phyloP scores from a whole-genome alignment of 2,797 vertebrate genomes.

The Hozukius guyotensis region DNA sequence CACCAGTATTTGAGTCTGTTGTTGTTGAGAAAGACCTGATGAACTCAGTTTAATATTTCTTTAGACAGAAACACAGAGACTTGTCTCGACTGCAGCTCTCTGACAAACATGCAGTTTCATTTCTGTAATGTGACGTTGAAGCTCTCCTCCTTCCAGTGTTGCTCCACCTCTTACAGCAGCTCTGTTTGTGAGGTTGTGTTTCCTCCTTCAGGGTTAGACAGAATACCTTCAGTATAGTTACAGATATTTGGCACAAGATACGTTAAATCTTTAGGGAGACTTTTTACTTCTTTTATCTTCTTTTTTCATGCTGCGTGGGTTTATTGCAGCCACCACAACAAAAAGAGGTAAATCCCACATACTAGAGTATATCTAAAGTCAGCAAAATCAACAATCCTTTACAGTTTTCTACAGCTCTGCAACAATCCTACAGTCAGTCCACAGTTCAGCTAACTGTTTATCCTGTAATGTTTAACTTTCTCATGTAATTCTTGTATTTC shows the following conservation, averaged over 20 bases:
- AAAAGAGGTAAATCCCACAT: background rate
- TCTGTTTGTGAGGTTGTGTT: background rate
- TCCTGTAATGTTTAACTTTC: background rate
- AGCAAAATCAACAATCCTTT: background rate
- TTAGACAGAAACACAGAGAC: background rate
- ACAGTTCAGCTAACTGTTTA: background rate
- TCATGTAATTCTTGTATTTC: background rate
- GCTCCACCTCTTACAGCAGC: background rate
- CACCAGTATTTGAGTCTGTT: background rate
- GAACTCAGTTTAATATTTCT: background rate
- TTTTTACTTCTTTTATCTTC: background rate
- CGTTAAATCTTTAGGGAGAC: background rate
- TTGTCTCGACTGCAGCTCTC: background rate
- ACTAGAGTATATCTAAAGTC: background rate
- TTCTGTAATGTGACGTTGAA: background rate
- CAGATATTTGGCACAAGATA: background rate
- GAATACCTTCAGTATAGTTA: background rate
- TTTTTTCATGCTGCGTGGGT: background rate
- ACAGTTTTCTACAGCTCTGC: background rate
- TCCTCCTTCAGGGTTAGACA: background rate
- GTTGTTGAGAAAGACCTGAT: background rate
- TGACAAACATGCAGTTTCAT: background rate
- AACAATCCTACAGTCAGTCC: background rate
- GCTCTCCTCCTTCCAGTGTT: background rate
- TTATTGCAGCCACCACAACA: background rate